phyloP scores from a whole-genome alignment of 2,888 invertebrate genomes.

The Agrenia bidenticulata region DNA sequence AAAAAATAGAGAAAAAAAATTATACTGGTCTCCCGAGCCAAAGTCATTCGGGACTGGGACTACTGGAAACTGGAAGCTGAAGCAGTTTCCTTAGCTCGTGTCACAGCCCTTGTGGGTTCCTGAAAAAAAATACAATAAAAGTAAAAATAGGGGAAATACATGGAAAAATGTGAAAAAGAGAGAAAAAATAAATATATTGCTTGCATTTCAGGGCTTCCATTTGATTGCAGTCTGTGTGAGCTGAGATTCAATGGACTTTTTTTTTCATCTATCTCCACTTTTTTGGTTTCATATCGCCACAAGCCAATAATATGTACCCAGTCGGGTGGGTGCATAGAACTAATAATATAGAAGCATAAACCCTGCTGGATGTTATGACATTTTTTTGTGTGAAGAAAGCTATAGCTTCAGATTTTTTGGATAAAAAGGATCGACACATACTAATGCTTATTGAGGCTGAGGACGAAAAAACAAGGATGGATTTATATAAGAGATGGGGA shows the following conservation, averaged over 20 bases:
- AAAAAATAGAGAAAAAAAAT: no score
- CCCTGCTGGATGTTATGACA: not conserved
- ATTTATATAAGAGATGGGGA: not conserved
- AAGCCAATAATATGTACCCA: slow-evolving; percentile 14
- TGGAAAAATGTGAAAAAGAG: not conserved
- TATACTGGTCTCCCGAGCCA: no score
- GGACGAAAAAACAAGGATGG: not conserved
- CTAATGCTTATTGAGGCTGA: not conserved
- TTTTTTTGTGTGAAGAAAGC: not conserved
- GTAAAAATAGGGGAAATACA: slow-evolving; percentile 6
- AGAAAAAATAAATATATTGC: slow-evolving; percentile 3
- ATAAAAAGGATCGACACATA: slow-evolving; percentile 5
- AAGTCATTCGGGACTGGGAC: no score
- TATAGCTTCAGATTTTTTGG: not conserved
- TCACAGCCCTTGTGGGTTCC: not conserved
- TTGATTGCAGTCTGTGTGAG: not conserved
- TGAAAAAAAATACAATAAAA: slow-evolving; percentile 3
- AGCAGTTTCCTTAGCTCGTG: slow-evolving; percentile 1
- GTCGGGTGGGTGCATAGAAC: not conserved
- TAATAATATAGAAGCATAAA: not conserved
- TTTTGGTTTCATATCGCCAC: slow-evolving; percentile 22
- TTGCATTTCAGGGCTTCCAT: slow-evolving; percentile 1
- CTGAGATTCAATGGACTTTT: slow-evolving; percentile 6
- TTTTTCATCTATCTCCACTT: not conserved
- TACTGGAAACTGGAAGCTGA: no score